These are phyloP conservation scores for Catamblyrhynchus diadema DNA, from an alignment of 2,797 vertebrate genomes.

Conservation along the genomic window DNA sequence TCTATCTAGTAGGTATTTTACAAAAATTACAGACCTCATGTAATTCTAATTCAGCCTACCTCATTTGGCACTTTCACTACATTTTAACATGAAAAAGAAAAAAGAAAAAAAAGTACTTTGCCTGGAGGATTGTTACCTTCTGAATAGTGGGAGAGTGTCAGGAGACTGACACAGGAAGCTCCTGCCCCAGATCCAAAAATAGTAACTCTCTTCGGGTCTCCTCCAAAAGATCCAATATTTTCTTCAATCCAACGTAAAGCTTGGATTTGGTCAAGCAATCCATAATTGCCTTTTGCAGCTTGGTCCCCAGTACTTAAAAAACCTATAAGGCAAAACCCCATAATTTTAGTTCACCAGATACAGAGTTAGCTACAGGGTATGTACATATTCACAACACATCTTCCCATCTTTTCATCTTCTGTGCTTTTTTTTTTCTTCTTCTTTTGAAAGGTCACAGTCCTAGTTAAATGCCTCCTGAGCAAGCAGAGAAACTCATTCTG, in stretches of 20 bases:
- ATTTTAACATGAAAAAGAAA: not conserved
- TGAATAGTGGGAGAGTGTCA: constrained; percentile 97
- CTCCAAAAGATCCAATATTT: constrained; percentile 94
- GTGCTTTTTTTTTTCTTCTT: not conserved
- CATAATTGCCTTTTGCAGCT: constrained; percentile 96
- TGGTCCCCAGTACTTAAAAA: constrained; percentile 97
- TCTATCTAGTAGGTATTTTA: not conserved
- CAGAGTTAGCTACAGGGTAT: constrained; percentile 11
- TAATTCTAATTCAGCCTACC: not conserved
- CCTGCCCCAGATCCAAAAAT: constrained; percentile 96
- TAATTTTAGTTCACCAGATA: constrained; percentile 28
- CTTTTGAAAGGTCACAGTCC: not conserved
- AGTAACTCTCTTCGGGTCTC: constrained; percentile 93
- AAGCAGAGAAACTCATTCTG: not conserved
- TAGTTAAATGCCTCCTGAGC: not conserved
- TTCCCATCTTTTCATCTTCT: not conserved
- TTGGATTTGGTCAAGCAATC: constrained; percentile 96
- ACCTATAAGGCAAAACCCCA: constrained; percentile 72
- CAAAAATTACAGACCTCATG: not conserved
- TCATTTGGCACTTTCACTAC: not conserved
- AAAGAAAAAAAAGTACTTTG: not conserved
- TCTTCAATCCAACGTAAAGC: constrained; percentile 96
- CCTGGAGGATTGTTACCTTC: constrained; percentile 82
- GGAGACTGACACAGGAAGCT: constrained; percentile 92
- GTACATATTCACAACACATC: not conserved